Percentiles rank a stretch among this genome's conserved stretches.
Evolutionary conservation across 2,113 vertebrate species (phyloP).

Genomic region (Cynocephalus volans): DNA sequence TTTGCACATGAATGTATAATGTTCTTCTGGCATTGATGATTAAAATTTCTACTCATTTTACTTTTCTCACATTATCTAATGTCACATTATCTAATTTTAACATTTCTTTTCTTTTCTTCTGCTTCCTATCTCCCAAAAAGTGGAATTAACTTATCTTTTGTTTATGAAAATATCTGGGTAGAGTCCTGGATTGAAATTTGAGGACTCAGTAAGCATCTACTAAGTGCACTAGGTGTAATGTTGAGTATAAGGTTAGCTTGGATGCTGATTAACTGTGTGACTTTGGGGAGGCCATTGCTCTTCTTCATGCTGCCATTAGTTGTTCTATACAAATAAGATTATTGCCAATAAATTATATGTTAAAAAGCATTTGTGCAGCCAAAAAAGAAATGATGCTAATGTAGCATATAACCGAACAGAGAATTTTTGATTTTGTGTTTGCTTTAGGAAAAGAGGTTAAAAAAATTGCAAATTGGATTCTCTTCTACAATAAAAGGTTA

Average conservation of each 20-base stretch:
- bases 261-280: background rate
- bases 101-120: background rate
- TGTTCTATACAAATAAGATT: conserved; percentile 4
- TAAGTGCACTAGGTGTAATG: background rate
- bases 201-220: background rate
- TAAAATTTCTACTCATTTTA: background rate
- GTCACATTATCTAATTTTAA: conserved; percentile 30
- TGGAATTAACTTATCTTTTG: background rate
- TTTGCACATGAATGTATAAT: background rate
- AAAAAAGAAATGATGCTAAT: background rate
- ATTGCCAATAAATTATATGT: background rate
- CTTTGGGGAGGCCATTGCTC: background rate
- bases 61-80: conserved; percentile 42
- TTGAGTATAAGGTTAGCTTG: background rate
- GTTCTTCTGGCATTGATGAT: background rate
- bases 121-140: background rate
- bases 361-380: conserved; percentile 25
- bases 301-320: background rate
- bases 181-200: background rate
- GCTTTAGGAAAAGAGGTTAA: background rate
- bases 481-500: background rate
- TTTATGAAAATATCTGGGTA: background rate
- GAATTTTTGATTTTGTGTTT: conserved; percentile 14
- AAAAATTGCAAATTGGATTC: conserved; percentile 12
- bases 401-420: background rate